A percentile compares a stretch with the other conserved stretches of the same genome.
These are phyloP conservation scores for Pseudomyrmex gracilis DNA, from an alignment of 1,140 invertebrate species.

Conservation along the genomic window DNA sequence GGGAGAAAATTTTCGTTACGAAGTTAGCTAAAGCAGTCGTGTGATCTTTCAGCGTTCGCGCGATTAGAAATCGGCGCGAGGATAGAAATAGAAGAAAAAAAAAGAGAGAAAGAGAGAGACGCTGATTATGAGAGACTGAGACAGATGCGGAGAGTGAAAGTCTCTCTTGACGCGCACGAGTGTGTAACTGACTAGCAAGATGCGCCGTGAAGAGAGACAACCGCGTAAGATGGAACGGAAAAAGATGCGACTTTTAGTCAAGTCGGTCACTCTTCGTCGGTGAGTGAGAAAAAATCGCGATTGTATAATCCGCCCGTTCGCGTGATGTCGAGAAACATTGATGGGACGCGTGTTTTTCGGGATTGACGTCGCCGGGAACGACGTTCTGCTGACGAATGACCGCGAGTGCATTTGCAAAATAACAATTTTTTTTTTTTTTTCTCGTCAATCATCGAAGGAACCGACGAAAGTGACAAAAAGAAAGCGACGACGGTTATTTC, in stretches of 20 bases:
- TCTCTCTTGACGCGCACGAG: slow-evolving; percentile 3
- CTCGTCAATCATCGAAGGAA: no score
- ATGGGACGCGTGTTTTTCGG: not conserved
- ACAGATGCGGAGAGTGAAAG: slow-evolving; percentile 37
- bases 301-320: not conserved
- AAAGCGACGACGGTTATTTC: slow-evolving; percentile 31
- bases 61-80: slow-evolving; percentile 20
- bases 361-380: not conserved
- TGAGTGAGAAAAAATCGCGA: not conserved
- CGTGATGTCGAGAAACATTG: not conserved
- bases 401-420: no score
- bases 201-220: not conserved
- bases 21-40: no score
- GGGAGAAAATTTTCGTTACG: no score
- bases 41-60: not conserved
- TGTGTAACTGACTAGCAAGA: slow-evolving; percentile 13
- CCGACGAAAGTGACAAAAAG: no score
- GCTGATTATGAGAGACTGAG: slow-evolving; percentile 12
- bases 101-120: not conserved
- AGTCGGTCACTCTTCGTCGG: not conserved
- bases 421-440: no score
- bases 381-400: no score
- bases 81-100: slow-evolving; percentile 11
- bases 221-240: not conserved
- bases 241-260: not conserved